These are phyloP conservation scores for Adoxophyes honmai DNA, from an alignment of 1,140 invertebrate species.

Conservation along the genomic window DNA sequence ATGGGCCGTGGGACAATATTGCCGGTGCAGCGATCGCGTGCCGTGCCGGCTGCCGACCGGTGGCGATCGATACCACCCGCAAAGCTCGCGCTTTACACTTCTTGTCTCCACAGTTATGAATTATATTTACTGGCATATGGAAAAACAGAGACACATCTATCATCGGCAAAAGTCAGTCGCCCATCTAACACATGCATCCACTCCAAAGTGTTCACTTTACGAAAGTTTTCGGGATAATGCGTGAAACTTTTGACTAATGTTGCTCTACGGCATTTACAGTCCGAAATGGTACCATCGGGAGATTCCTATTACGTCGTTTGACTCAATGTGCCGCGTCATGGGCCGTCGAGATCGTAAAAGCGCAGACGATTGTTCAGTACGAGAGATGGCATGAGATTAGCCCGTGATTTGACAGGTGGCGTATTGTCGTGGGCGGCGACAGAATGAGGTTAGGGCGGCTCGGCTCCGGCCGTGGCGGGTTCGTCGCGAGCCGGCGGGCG, in stretches of 20 bases:
- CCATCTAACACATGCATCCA: no score
- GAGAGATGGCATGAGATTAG: slow-evolving; percentile 15
- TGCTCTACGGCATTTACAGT: no score
- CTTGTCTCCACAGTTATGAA: no score
- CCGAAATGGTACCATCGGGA: neutral
- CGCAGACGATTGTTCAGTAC: neutral
- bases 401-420: slow-evolving; percentile 43
- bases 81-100: slow-evolving; percentile 54
- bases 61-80: slow-evolving; percentile 66
- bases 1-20: neutral
- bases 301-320: slow-evolving; percentile 4
- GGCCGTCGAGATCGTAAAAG: neutral
- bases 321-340: slow-evolving; percentile 8
- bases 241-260: no score
- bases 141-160: no score
- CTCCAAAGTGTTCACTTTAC: no score
- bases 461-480: slow-evolving; percentile 33
- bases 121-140: no score
- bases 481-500: slow-evolving; percentile 56
- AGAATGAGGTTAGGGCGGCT: slow-evolving; percentile 55
- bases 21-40: slow-evolving; percentile 59
- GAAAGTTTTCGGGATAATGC: no score
- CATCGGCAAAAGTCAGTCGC: no score
- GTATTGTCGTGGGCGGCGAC: slow-evolving; percentile 42
- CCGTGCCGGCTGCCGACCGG: slow-evolving; percentile 59